These are phyloP conservation scores for Carcharodon carcharias DNA, from an alignment of 2,797 vertebrate species.

Conservation along the genomic window DNA sequence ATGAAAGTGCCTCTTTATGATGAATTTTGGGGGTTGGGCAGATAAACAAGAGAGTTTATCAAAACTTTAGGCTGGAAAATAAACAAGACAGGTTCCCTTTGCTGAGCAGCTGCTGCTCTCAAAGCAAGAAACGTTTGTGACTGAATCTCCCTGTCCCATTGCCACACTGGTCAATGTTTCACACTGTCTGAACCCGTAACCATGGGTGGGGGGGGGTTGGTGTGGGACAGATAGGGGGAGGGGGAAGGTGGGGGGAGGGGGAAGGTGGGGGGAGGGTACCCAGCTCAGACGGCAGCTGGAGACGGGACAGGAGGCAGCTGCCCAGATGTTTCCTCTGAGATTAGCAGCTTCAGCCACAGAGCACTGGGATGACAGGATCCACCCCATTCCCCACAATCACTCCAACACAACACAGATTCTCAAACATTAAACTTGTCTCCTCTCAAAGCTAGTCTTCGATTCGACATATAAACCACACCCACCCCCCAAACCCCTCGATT, in stretches of 20 bases:
- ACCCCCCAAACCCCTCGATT: neutral
- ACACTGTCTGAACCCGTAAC: too few relatives aligned
- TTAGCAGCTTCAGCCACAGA: neutral
- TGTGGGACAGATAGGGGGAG: neutral
- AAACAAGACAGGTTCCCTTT: neutral
- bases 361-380: neutral
- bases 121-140: neutral
- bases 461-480: neutral
- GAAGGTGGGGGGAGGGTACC: neutral
- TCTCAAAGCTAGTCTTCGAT: neutral
- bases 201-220: too few relatives aligned
- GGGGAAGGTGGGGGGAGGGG: neutral
- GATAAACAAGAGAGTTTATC: neutral
- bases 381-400: neutral
- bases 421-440: neutral
- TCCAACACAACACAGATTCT: neutral
- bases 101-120: neutral
- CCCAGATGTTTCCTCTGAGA: conserved; percentile 12
- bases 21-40: neutral
- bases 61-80: neutral
- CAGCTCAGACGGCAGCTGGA: neutral
- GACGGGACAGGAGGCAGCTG: neutral
- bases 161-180: neutral
- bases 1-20: too few relatives aligned
- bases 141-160: too few relatives aligned